Percentiles rank a stretch among this genome's conserved stretches.
Conservation (phyloP, 2,888 invertebrate genomes). For the Parnassius mnemosyne region DNA sequence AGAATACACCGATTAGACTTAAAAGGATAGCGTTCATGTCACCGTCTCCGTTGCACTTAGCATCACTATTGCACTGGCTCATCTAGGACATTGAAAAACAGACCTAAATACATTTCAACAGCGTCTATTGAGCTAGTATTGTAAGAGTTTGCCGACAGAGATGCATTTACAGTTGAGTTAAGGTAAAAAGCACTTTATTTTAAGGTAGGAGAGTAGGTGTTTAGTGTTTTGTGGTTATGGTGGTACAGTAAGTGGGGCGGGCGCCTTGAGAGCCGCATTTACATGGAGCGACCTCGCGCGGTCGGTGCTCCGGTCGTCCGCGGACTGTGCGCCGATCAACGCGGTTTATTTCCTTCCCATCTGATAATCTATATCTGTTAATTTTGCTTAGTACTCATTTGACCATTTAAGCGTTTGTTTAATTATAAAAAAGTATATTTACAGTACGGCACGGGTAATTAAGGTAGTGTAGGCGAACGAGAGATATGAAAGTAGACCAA, state of each 20-base stretch:
- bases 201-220: conserved; percentile 29
- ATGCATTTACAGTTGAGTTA: neutral
- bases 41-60: conserved; percentile 54
- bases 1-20: conserved; percentile 63
- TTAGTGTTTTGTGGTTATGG: conserved; percentile 34
- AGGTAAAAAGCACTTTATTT: conserved; percentile 7
- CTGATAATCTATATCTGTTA: conserved; percentile 26
- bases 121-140: neutral
- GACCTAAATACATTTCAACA: neutral
- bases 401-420: neutral
- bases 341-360: conserved; percentile 70
- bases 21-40: conserved; percentile 72
- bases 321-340: conserved; percentile 24
- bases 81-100: neutral
- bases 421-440: neutral
- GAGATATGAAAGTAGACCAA: neutral
- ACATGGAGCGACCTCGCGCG: conserved; percentile 71
- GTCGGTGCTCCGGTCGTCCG: conserved; percentile 46
- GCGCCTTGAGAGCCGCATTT: conserved; percentile 73
- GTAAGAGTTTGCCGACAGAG: conserved; percentile 2
- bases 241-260: conserved; percentile 64
- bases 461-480: neutral
- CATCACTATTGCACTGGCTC: conserved; percentile 34
- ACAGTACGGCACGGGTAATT: too few relatives aligned
- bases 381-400: conserved; percentile 3